Base-by-base conservation (phyloP, 2,888 invertebrate genomes). In the Lagria hirta region DNA sequence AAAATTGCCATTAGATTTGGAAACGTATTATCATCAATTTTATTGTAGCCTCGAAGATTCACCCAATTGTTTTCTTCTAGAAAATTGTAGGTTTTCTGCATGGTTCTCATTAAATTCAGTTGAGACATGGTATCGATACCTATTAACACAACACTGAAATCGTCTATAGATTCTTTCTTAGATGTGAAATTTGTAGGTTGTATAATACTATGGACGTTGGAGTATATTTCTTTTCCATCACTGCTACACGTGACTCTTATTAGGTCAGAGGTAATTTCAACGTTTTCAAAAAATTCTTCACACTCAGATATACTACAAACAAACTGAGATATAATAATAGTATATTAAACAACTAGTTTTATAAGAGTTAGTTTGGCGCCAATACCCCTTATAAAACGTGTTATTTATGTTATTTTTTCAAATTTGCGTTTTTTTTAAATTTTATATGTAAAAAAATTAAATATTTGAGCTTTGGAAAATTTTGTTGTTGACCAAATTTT, bases 51-150 rank as follows among this genome's bases (percentile, higher is more conserved):
- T 48, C 53, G 55, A 10, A 68, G 51, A 36, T 63, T 65, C 6
- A 66, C 42, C 68, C 69, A 70, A 10, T 51, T 44, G 27, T 52
- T 79, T 10, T 81, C 75, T 33, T 80, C 73, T 18, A 93, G 73
- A 63, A 82, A 83, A 8, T 75, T 70, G 1, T 79, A 73, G 0
- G 90, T 90, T 60, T 79, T 77, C 1, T 85, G 84, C 81, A 93
- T 82, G 6, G 85, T 81, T 28, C 88, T 76, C 13, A 81, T 75
- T 40, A 88, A 77, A 64, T 91, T 88, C 17, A 86, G 73, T 37
- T 89, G 72, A 0, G 93, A 93, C 61, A 93, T 83, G 22, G 88
- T 88, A 64, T 93, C 92, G 58, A 94, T 83, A 29, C 92, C 93
- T 10, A 95, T 66, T 64, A 92, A 74, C 16, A 93, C 69, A 0